These are phyloP conservation scores for Champsocephalus esox DNA, from an alignment of 2,797 vertebrate genomes.

Conservation along the genomic window DNA sequence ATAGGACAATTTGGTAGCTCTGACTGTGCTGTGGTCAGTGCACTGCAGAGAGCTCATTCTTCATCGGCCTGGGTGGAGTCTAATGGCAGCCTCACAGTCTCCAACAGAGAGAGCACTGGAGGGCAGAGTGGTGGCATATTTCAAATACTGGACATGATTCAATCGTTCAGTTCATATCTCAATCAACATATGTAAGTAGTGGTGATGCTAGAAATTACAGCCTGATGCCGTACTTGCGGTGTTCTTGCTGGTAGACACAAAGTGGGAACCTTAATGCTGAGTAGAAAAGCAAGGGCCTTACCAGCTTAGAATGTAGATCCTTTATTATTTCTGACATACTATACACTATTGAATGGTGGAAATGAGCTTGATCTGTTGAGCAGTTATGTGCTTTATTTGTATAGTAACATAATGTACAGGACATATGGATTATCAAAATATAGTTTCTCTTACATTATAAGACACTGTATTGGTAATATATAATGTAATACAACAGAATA, in stretches of 20 bases:
- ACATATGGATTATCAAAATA: too few species aligned
- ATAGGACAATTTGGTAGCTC: slow-evolving; percentile 39
- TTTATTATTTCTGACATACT: neutral
- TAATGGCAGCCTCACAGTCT: slow-evolving; percentile 51
- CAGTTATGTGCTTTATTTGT: neutral
- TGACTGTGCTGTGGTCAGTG: slow-evolving; percentile 52
- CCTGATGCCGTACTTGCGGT: slow-evolving; percentile 4
- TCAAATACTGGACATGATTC: slow-evolving; percentile 51
- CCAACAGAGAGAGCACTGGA: slow-evolving; percentile 47
- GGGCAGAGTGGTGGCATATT: slow-evolving; percentile 40
- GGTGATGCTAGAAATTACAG: neutral
- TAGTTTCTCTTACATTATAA: too few species aligned
- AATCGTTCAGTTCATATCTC: slow-evolving; percentile 33
- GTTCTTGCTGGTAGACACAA: neutral
- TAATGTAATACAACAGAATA: too few species aligned
- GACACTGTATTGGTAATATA: too few species aligned
- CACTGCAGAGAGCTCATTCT: slow-evolving; percentile 56
- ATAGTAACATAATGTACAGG: too few species aligned
- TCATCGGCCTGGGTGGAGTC: slow-evolving; percentile 54
- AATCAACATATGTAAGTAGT: slow-evolving; percentile 38
- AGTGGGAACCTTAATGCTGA: neutral
- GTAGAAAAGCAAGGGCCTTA: neutral
- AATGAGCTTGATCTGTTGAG: neutral
- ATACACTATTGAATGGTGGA: neutral
- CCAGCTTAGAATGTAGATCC: neutral